Evolutionary conservation across 2,888 invertebrate genomes (phyloP).

Genomic region (Tholera decimalis): DNA sequence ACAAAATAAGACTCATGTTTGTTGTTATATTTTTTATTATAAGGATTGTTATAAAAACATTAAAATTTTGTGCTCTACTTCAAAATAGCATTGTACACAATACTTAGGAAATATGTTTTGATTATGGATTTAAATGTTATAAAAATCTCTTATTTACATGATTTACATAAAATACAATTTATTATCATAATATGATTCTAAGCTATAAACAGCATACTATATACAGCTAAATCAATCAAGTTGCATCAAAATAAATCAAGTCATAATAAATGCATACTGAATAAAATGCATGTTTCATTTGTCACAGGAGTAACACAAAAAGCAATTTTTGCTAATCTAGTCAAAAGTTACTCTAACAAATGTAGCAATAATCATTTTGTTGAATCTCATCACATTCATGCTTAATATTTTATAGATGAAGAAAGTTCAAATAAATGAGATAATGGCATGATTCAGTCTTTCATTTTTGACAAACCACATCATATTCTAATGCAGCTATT

Average conservation of each 20-base stretch:
- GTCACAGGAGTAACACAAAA: constrained; percentile 73
- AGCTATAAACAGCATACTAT: constrained; percentile 70
- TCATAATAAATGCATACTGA: constrained; percentile 72
- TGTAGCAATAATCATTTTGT: constrained; percentile 68
- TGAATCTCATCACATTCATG: constrained; percentile 79
- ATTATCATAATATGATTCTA: constrained; percentile 61
- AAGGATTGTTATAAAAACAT: constrained; percentile 79
- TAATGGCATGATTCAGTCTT: constrained; percentile 89
- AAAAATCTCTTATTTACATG: constrained; percentile 77
- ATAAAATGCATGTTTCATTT: constrained; percentile 66
- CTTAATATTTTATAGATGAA: constrained; percentile 79
- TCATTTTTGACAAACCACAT: constrained; percentile 74
- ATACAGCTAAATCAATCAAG: constrained; percentile 72
- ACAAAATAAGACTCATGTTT: constrained; percentile 65
- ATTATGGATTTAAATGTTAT: constrained; percentile 61
- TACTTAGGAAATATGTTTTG: constrained; percentile 48
- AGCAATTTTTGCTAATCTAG: constrained; percentile 82
- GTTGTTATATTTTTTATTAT: constrained; percentile 76
- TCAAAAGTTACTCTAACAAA: constrained; percentile 80
- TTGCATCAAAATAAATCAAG: constrained; percentile 60
- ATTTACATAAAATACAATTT: constrained; percentile 75
- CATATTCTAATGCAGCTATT: constrained; percentile 53
- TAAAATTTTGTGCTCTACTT: constrained; percentile 80
- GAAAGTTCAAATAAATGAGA: constrained; percentile 82
- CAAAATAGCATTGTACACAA: constrained; percentile 65